These are phyloP conservation scores for Mizuhopecten yessoensis DNA, from an alignment of 1,140 invertebrate genomes.

Conservation along the genomic window DNA sequence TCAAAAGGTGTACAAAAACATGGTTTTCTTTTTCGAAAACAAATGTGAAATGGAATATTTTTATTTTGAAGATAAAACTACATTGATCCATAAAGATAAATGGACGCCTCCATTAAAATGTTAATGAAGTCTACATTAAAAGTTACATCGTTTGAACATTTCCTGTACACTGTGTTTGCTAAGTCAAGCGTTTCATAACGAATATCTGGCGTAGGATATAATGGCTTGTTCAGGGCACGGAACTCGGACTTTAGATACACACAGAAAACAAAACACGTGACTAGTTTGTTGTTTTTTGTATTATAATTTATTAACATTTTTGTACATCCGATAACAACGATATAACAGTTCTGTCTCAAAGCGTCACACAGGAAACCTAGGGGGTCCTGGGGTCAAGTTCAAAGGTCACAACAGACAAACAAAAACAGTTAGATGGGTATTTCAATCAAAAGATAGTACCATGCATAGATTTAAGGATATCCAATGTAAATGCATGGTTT, in stretches of 20 bases:
- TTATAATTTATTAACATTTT: constrained; percentile 24
- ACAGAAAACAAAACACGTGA: not conserved
- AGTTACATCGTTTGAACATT: not conserved
- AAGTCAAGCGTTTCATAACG: not conserved
- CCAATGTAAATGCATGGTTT: not conserved
- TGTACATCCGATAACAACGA: constrained; percentile 31
- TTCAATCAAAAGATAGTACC: not conserved
- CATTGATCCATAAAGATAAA: not conserved
- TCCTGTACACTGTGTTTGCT: not conserved
- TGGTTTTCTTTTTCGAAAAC: not conserved
- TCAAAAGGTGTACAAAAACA: not conserved
- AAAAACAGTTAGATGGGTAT: not conserved
- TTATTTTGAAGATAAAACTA: not conserved
- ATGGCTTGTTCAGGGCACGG: not conserved
- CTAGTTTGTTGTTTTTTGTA: not conserved
- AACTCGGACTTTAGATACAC: not conserved
- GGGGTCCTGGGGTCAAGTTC: constrained; percentile 33
- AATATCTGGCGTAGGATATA: not conserved
- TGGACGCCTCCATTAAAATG: not conserved
- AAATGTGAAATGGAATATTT: not conserved
- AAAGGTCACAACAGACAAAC: constrained; percentile 18
- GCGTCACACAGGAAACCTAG: not conserved
- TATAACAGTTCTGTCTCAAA: constrained; percentile 30
- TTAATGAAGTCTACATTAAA: not conserved
- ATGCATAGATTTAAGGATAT: not conserved